Evolutionary conservation across 1,140 invertebrate species (phyloP), one percentile per base, ranked within the genome.

Genomic region (Eubasilissa regina): DNA sequence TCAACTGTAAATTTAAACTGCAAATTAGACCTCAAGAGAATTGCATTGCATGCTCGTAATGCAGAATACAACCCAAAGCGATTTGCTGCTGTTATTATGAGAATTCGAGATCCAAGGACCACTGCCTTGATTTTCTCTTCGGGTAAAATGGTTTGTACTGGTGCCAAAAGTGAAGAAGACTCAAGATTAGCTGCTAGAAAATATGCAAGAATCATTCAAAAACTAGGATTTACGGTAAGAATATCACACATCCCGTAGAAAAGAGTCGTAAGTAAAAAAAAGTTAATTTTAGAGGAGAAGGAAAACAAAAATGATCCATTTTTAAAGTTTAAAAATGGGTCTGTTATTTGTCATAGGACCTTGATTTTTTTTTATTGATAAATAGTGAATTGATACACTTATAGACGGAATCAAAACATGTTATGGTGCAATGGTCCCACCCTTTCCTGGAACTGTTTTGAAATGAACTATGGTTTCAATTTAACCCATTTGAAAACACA

Each of bases 111-210:
- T 86, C 99, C 99, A 0, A 90, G 99, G 83, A 99, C 99, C 3
- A 99, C 99, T 21, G 99, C 99, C 12, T 89, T 99, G 11, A 99
- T 99, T 83, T 99, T 99, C 86, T 98, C 97, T 84, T 99, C 98
- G 53, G 99, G 99, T 0, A 99, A 99, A 93, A 99, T 99, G 98
- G 99, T 99, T 0, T 99, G 99, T 87, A 99, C 99, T 0, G 99
- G 99, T 17, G 99, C 99, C 0, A 99, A 99, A 90, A 99, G 97
- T 91, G 98, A 99, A 91, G 98, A 99, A 85, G 95, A 98, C 86
- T 99, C 98, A 0, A 91, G 97, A 83, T 89, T 99, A 79, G 99
- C 99, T 70, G 98, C 98, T 3, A 92, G 98, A 85, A 99, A 99
- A 90, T 99, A 99, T 91, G 99, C 99, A 17, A 92, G 99, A 85